A percentile compares a stretch with the other conserved stretches of the same genome.
Conservation (phyloP, 2,797 vertebrate species). For the Lepilemur septentrionalis region DNA sequence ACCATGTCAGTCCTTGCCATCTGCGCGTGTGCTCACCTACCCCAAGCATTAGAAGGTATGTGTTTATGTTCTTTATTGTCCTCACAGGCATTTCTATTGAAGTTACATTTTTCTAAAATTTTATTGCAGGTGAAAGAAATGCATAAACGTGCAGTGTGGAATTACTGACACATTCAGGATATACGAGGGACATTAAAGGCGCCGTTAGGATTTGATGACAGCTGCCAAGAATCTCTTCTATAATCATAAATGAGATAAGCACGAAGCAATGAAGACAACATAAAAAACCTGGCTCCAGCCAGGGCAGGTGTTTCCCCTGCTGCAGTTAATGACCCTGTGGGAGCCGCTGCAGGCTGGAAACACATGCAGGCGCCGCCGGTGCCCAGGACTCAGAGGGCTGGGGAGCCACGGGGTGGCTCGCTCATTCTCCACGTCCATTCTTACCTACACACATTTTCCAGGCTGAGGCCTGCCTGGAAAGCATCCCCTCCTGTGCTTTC, state of each 20-base stretch:
- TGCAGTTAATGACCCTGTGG: conserved; percentile 71
- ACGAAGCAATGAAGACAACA: conserved; percentile 65
- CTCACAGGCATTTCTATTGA: conserved; percentile 19
- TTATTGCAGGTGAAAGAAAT: conserved; percentile 56
- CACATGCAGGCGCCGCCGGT: conserved; percentile 5
- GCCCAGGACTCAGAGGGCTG: conserved; percentile 5
- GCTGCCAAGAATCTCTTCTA: conserved; percentile 73
- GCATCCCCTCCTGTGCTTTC: not conserved
- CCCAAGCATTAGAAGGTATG: not conserved
- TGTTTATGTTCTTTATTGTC: not conserved
- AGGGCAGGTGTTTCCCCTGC: conserved; percentile 85
- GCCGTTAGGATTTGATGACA: conserved; percentile 62
- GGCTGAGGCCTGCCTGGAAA: not conserved
- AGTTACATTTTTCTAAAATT: not conserved
- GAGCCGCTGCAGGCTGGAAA: conserved; percentile 74
- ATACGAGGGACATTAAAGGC: conserved; percentile 45
- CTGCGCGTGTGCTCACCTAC: not conserved
- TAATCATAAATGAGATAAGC: conserved; percentile 77
- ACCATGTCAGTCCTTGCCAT: too few relatives aligned
- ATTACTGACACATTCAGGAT: conserved; percentile 51
- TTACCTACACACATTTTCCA: not conserved
- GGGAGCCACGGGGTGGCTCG: not conserved
- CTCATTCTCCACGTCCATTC: not conserved
- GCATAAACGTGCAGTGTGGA: conserved; percentile 45
- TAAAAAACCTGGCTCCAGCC: conserved; percentile 70